Base-by-base conservation (phyloP, 2,888 invertebrate genomes). In the Agonopterix subpropinquella region DNA sequence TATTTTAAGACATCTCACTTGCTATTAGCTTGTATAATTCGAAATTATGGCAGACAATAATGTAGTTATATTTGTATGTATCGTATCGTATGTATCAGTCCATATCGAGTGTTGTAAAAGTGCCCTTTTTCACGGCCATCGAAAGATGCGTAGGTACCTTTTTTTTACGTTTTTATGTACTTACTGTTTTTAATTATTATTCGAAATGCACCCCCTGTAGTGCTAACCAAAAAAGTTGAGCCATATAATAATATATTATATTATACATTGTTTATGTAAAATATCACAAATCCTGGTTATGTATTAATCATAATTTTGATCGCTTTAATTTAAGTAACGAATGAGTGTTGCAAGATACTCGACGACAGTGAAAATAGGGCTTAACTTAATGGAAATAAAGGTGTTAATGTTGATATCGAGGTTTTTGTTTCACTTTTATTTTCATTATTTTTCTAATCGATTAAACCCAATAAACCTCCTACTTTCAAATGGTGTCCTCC, bases 371-470 rank as follows among this genome's bases (percentile, higher is more conserved):
- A 49, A 28, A 47, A 45, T 42, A 44, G 47, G 50, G 45, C 45
- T 47, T 36, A 36, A 47, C 15, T 44, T 28, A 36, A 43, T 43
- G 36, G 15, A 28, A 50, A 43, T 43, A 28, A 47, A 50, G 42
- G 42, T 51, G 51, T 51, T 51, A 51, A 51, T 48, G 51, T 51
- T 51, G 45, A 44, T 18, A 36, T 9, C 36, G n/a, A 15, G 11
- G 11, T 15, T 47, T 47, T 47, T 13, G 11, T 47, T 47, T n/a
- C n/a, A 15, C 28, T 28, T 28, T 28, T 28, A 28, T 28, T 28
- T 28, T 5, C 28, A 28, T 28, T 5, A 7, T 28, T 28, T 28
- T 28, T 28, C 28, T 28, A 5, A 28, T 28, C 28, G 28, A 28
- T 28, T 4, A 5, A 28, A 13, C 13, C 13, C 13, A 13, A 13